phyloP scores from a whole-genome alignment of 2,113 vertebrate genomes.

The Lethenteron camtschaticum region DNA sequence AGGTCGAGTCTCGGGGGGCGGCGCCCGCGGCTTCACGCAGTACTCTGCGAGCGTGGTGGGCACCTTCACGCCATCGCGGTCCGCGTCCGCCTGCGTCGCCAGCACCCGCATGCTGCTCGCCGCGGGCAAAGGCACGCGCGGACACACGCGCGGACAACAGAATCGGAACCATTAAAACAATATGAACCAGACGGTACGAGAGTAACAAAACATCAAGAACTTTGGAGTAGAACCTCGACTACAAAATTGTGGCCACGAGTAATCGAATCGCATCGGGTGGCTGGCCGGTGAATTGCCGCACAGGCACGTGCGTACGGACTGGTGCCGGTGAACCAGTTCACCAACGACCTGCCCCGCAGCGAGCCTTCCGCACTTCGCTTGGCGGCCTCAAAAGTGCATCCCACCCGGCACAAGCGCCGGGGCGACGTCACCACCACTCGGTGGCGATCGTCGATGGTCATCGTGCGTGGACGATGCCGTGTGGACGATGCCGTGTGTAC shows the following conservation, averaged over 20 bases:
- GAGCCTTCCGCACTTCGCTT: too few relatives aligned
- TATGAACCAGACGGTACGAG: neutral
- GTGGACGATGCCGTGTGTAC: neutral
- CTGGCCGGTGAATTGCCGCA: too few relatives aligned
- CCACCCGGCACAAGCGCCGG: too few relatives aligned
- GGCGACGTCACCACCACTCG: too few relatives aligned
- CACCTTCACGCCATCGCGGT: conserved; percentile 86
- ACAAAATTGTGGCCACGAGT: neutral
- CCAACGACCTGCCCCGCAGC: too few relatives aligned
- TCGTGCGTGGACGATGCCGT: neutral
- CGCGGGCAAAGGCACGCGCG: neutral
- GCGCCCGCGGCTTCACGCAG: conserved; percentile 47
- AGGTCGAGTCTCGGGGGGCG: conserved; percentile 54
- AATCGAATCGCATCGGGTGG: neutral
- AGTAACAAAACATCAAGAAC: neutral
- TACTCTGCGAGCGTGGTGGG: conserved; percentile 92
- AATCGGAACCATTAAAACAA: neutral
- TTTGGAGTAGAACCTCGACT: neutral
- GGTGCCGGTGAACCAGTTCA: too few relatives aligned
- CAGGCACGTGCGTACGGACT: too few relatives aligned
- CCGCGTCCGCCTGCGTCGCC: conserved; percentile 75
- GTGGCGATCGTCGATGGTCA: neutral
- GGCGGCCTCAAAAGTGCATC: too few relatives aligned
- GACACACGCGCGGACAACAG: too few relatives aligned
- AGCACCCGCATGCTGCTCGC: conserved; percentile 62